These are phyloP conservation scores for Natator depressus DNA, from an alignment of 2,113 vertebrate genomes.

Conservation along the genomic window DNA sequence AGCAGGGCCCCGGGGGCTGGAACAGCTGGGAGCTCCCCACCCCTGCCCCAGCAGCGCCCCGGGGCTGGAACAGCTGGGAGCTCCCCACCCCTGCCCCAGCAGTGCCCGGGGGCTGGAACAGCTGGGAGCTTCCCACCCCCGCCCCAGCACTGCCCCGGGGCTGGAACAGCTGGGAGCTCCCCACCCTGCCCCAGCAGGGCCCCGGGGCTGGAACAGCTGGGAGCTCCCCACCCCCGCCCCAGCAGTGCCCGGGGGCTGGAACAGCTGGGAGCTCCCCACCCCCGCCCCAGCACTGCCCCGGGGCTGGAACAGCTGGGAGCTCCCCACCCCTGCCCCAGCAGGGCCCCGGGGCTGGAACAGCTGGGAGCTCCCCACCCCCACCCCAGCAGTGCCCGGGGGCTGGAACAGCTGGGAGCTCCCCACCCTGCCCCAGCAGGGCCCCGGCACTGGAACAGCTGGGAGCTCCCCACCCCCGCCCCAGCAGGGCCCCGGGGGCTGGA, in stretches of 20 bases:
- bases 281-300: accelerated
- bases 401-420: not conserved
- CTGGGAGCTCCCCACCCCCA: not conserved
- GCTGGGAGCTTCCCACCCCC: not conserved
- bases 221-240: not conserved
- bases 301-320: not conserved
- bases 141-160: accelerated
- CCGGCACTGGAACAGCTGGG: not conserved
- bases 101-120: not conserved
- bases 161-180: not conserved
- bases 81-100: not conserved
- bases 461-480: not conserved
- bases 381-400: accelerated
- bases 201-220: not conserved
- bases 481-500: not conserved
- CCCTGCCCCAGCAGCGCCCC: accelerated
- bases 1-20: accelerated
- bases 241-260: accelerated
- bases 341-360: not conserved
- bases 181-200: accelerated
- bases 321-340: not conserved
- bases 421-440: accelerated
- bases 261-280: not conserved
- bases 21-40: not conserved
- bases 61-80: not conserved